A percentile compares a stretch with the other conserved stretches of the same genome.
These are phyloP conservation scores for Perizoma flavofasciatum DNA, from an alignment of 2,888 invertebrate species.

Conservation along the genomic window DNA sequence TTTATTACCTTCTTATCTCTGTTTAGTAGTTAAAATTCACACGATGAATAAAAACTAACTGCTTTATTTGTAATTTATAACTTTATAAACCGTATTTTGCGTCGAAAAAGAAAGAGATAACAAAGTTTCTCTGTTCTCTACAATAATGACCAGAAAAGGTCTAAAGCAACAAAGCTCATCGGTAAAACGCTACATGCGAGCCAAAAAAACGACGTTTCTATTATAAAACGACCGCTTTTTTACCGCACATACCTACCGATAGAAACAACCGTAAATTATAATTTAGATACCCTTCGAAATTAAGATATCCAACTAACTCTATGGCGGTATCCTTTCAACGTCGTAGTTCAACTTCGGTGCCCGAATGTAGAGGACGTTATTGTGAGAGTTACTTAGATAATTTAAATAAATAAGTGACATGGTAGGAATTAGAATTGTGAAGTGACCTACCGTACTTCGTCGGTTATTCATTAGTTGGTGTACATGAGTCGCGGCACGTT, in stretches of 20 bases:
- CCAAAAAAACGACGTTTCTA: slow-evolving; percentile 78
- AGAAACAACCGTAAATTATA: slow-evolving; percentile 80
- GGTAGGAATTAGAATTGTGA: slow-evolving; percentile 48
- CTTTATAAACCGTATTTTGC: slow-evolving; percentile 9
- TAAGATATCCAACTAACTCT: slow-evolving; percentile 74
- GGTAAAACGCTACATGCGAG: slow-evolving; percentile 69
- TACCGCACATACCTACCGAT: slow-evolving; percentile 57
- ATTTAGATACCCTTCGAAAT: slow-evolving; percentile 77
- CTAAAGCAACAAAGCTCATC: slow-evolving; percentile 62
- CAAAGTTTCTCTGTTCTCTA: slow-evolving; percentile 50
- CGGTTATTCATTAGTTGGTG: slow-evolving; percentile 57
- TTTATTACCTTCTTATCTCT: not conserved
- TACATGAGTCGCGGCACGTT: slow-evolving; percentile 70
- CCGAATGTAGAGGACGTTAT: slow-evolving; percentile 63
- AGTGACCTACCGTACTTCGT: slow-evolving; percentile 69
- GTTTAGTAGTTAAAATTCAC: slow-evolving; percentile 12
- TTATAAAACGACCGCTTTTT: slow-evolving; percentile 75
- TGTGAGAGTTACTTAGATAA: slow-evolving; percentile 5
- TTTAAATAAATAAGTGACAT: slow-evolving; percentile 1
- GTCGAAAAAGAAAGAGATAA: slow-evolving; percentile 61
- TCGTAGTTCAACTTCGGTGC: slow-evolving; percentile 64
- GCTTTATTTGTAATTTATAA: slow-evolving; percentile 19
- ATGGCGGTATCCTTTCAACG: slow-evolving; percentile 71
- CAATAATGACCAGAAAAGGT: slow-evolving; percentile 50
- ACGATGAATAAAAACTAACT: slow-evolving; percentile 17